Evolutionary conservation across 1,140 invertebrate genomes (phyloP), one percentile per base, ranked within the genome.

Genomic region (Bathynomus jamesi): DNA sequence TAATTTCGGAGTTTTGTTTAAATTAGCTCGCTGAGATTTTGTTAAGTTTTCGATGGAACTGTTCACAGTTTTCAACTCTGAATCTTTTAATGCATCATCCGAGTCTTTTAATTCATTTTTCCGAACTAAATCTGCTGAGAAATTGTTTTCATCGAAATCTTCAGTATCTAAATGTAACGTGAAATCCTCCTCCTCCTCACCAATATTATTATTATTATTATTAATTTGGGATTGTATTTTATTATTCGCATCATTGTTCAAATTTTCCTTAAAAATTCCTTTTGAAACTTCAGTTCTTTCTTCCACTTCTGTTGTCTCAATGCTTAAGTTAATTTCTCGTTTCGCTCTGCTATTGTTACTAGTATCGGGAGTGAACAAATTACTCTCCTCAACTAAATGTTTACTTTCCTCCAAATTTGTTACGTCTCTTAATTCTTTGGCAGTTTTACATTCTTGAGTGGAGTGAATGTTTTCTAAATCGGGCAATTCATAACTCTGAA

Each of bases 1-100:
- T 24, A 67, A n/a, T 69, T 69, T 73, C 5, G 71, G 67, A 28
- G 62, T 71, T 32, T 11, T 28, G 31, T 27, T 72, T 13, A 46
- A 24, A n/a, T 27, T 72, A 17, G 30, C 32, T 17, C 25, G 31
- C n/a, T 5, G 61, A n/a, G n/a, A n/a, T 40, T 40, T 17, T 40
- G 7, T 40, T 17, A 40, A 40, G 7, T 40, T 17, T 8, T 17
- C 32, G 17, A 7, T 40, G 7, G 32, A 40, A 40, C 32, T 40
- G 17, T 40, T 40, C 21, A 17, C 21, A 53, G 21, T 21, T 53
- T 5, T 21, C 2, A 1, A 3, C 11, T 11, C 13, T 17, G 17
- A 53, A 30, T 61, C 53, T n/a, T 61, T 46, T n/a, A 30, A 29
- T 69, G 61, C 60, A 17, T 10, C 21, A 17, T 53, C 63, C n/a